Evolutionary conservation across 2,113 vertebrate species (phyloP), one percentile per base, ranked within the genome.

Genomic region (Megaleporinus macrocephalus): DNA sequence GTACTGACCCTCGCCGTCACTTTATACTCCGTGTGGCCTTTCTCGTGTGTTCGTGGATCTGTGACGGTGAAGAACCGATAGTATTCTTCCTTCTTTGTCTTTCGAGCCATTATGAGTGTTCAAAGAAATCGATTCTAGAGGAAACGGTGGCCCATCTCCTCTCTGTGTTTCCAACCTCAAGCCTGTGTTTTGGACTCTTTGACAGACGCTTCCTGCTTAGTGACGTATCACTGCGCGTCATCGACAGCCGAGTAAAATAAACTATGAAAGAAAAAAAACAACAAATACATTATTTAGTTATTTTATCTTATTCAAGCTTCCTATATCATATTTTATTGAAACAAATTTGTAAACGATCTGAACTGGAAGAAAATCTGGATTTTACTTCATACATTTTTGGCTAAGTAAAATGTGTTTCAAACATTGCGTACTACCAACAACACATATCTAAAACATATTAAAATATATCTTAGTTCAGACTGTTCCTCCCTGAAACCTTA

Each of bases 21-120:
- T 95, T 94, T 96, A 87, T 98, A 98, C 80, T 97, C 96, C 1
- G 96, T 97, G 93, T 96, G 92, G 78, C 96, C 96, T 82, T 96
- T 97, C 80, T 96, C 95, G 87, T 98, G 95, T 26, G 92, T 90
- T 33, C 96, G 93, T 41, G 94, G 91, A 1, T 97, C 96, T 5
- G 92, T 92, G n/a, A 98, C 96, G 1, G 90, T 84, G 68, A 96
- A 97, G 78, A 94, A 95, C 0, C 96, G 93, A 72, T 94, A 83
- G 80, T 95, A 94, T 80, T 96, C 96, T 51, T 97, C 95, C 86
- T 95, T 96, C 87, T 96, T 96, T 0, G 77, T 33, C 83, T 93
- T 95, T 4, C 95, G 92, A 76, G 96, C 95, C 96, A 97, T 97
- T 69, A 86, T 85, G 36, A 26, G 62, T 10, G 14, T 49, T 44